Evolutionary conservation across 2,888 invertebrate species (phyloP).

Genomic region (Xestia xanthographa): DNA sequence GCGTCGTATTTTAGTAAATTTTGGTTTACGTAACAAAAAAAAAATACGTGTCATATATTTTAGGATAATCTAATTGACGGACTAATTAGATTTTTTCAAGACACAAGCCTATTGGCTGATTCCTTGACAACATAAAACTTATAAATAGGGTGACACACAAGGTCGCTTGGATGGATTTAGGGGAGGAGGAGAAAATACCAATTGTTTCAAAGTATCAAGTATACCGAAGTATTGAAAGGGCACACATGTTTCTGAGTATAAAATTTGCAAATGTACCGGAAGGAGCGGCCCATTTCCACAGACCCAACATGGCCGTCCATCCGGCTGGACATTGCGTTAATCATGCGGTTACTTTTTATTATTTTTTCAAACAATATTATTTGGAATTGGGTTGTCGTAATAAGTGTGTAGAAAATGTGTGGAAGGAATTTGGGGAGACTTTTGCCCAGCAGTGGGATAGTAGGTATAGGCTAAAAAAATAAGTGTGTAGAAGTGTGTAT

Average conservation of each 20-base stretch:
- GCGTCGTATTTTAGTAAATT: too few relatives aligned
- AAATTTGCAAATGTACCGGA: conserved; percentile 68
- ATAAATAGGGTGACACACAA: not conserved
- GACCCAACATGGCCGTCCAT: conserved; percentile 65
- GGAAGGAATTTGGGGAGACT: too few relatives aligned
- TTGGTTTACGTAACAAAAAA: too few relatives aligned
- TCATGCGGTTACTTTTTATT: conserved; percentile 39
- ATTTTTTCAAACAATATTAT: not conserved
- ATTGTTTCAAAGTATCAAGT: conserved; percentile 25
- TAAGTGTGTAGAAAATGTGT: too few relatives aligned
- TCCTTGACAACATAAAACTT: too few relatives aligned
- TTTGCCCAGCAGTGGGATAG: too few relatives aligned
- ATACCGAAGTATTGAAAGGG: conserved; percentile 29
- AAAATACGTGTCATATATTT: too few relatives aligned
- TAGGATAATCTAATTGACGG: too few relatives aligned
- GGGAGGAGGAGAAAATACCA: conserved; percentile 24
- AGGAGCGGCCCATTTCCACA: conserved; percentile 63
- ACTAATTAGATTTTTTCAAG: too few relatives aligned
- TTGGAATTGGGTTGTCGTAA: not conserved
- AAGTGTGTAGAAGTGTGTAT: too few relatives aligned
- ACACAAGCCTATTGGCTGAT: too few relatives aligned
- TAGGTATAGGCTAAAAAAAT: too few relatives aligned
- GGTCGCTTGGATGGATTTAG: not conserved
- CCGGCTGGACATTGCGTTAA: conserved; percentile 55
- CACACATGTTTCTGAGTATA: conserved; percentile 46